Base-by-base conservation (phyloP, 2,797 vertebrate species). In the Rhynchotus rufescens region DNA sequence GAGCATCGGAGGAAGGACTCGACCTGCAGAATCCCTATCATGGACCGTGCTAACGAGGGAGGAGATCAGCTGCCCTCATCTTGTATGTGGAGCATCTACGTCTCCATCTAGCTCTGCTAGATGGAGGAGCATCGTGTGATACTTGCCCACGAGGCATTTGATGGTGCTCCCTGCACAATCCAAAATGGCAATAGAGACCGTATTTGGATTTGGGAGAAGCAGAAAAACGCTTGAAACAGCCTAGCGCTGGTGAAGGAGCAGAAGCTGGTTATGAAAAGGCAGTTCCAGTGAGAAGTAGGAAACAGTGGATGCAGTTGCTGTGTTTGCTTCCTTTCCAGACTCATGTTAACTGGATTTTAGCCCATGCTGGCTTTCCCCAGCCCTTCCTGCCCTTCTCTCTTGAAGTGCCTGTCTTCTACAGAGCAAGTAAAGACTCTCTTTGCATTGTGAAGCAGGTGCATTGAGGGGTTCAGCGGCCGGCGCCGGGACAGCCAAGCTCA, bases 311-410 rank as follows among this genome's bases (percentile, higher is more conserved):
- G 66, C 90, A 86, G 47, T 54, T n/a, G 0, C 9, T 52, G 19
- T 23, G 78, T 92, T 93, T 94, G 32, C 76, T 88, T 88, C 74
- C 60, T 88, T 84, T 89, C 79, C 84, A 91, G 73, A 66, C 66
- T 91, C 0, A 0, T 40, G 19, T 83, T 84, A 90, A 61, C 76
- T 86, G 89, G 56, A 65, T 36, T 73, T 86, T 40, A 52, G 51
- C 78, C 59, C 71, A 51, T 4, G 1, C 83, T 77, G 45, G 15
- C 61, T 88, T 94, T 77, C 65, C 47, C n/a, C 49, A 84, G 5
- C 40, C 3, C 0, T 61, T 80, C 40, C 32, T 84, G 78, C 73
- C 38, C 73, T 84, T 57, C 49, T 66, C n/a, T 84, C 47, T 62
- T 26, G 60, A 69, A 49, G n/a, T 10, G 32, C 84, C 84, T 62